A percentile compares a stretch with the other conserved stretches of the same genome.
phyloP scores from a whole-genome alignment of 1,140 invertebrate genomes.

The Diuraphis noxia region DNA sequence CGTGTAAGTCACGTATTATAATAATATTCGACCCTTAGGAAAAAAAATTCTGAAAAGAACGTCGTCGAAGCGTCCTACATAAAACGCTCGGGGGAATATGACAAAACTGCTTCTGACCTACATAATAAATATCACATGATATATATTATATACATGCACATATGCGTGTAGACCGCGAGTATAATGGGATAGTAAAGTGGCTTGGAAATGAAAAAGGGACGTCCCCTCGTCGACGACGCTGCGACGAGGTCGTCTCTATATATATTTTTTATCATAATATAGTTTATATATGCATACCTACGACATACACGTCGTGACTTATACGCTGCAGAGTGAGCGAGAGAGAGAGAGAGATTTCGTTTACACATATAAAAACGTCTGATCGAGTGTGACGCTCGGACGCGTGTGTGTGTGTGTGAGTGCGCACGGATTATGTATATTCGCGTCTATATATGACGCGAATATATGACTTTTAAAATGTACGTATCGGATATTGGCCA shows the following conservation, averaged over 20 bases:
- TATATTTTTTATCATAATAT: background rate
- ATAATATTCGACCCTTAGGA: background rate
- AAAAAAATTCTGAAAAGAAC: background rate
- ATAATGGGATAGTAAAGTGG: constrained; percentile 37
- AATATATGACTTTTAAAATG: background rate
- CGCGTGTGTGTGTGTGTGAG: background rate
- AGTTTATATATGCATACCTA: too few species aligned
- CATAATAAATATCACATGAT: background rate
- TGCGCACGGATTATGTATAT: background rate
- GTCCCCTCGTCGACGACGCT: background rate
- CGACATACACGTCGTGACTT: too few species aligned
- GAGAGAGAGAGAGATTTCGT: background rate
- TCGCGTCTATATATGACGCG: background rate
- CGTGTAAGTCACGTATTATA: background rate
- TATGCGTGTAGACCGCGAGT: background rate
- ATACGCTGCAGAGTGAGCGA: too few species aligned
- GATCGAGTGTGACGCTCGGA: background rate
- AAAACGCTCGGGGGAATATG: background rate
- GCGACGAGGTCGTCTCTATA: background rate
- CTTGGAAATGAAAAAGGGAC: background rate
- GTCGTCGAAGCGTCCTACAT: background rate
- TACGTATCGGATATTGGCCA: constrained; percentile 5
- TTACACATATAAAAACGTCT: background rate
- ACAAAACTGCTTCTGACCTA: constrained; percentile 30
- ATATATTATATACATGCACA: background rate